Evolutionary conservation across 2,113 vertebrate species (phyloP).

Genomic region (Sinocyclocheilus grahami): DNA sequence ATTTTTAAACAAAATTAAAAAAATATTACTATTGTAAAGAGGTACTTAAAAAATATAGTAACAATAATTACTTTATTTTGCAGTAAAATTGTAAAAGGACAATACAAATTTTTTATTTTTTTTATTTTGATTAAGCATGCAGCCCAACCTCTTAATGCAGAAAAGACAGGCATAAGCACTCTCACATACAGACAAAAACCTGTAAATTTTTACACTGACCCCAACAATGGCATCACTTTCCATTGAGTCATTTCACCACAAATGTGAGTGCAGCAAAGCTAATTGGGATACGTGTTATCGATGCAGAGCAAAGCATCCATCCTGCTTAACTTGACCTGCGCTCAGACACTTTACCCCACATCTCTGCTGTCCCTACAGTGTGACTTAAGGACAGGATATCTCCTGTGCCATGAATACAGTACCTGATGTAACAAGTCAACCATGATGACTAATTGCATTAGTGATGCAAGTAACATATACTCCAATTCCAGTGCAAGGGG

Average conservation of each 20-base stretch:
- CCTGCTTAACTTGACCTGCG: slow-evolving; percentile 25
- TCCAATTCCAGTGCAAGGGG: slow-evolving; percentile 47
- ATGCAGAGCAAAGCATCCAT: slow-evolving; percentile 24
- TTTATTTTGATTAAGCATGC: neutral
- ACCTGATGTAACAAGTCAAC: slow-evolving; percentile 36
- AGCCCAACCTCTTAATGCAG: neutral
- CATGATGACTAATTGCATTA: slow-evolving; percentile 55
- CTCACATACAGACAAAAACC: neutral
- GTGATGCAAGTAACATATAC: slow-evolving; percentile 50
- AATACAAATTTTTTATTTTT: neutral
- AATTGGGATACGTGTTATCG: slow-evolving; percentile 40
- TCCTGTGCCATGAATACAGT: slow-evolving; percentile 30
- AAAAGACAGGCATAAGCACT: neutral
- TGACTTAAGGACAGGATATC: slow-evolving; percentile 40
- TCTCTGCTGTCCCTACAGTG: slow-evolving; percentile 24
- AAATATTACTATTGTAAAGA: neutral
- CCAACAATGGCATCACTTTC: slow-evolving; percentile 21
- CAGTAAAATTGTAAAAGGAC: neutral
- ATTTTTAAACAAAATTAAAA: no score
- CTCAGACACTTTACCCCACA: slow-evolving; percentile 16
- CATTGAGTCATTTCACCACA: slow-evolving; percentile 22
- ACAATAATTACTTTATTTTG: neutral
- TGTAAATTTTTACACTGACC: slow-evolving; percentile 22
- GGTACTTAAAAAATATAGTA: no score
- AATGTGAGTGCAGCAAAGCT: neutral